These are phyloP conservation scores for Drosophila santomea DNA, from an alignment of 1,140 invertebrate species.

Conservation along the genomic window DNA sequence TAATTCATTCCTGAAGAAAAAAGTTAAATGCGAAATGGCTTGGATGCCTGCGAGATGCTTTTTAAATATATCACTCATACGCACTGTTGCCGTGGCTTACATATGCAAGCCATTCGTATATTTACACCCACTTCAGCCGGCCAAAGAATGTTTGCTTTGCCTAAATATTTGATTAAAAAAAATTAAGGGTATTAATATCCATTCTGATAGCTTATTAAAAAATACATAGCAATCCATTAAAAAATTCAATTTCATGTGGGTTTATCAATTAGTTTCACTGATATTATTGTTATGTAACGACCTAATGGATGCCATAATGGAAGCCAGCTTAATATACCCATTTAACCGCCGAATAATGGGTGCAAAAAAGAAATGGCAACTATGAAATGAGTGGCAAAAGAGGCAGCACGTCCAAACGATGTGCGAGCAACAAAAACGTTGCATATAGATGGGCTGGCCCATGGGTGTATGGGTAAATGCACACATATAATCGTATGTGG, in stretches of 20 bases:
- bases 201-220: too few species aligned
- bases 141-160: neutral
- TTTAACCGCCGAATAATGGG: neutral
- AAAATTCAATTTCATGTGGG: too few species aligned
- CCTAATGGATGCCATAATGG: neutral
- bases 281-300: neutral
- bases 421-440: slow-evolving; percentile 55
- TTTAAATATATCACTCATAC: slow-evolving; percentile 24
- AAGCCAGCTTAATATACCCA: neutral
- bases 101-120: slow-evolving; percentile 1
- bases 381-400: slow-evolving; percentile 70
- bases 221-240: too few species aligned
- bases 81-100: neutral
- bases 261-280: neutral
- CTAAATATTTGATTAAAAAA: too few species aligned
- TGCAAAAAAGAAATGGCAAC: slow-evolving; percentile 39
- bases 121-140: neutral
- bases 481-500: neutral
- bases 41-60: slow-evolving; percentile 4
- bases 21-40: slow-evolving; percentile 17
- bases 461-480: slow-evolving; percentile 24
- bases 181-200: too few species aligned
- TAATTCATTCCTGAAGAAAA: slow-evolving; percentile 4
- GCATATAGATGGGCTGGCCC: slow-evolving; percentile 39
- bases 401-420: slow-evolving; percentile 72